Percentiles rank a stretch among this genome's conserved stretches.
Evolutionary conservation across 2,888 invertebrate genomes (phyloP).

Genomic region (Neoaliturus tenellus): DNA sequence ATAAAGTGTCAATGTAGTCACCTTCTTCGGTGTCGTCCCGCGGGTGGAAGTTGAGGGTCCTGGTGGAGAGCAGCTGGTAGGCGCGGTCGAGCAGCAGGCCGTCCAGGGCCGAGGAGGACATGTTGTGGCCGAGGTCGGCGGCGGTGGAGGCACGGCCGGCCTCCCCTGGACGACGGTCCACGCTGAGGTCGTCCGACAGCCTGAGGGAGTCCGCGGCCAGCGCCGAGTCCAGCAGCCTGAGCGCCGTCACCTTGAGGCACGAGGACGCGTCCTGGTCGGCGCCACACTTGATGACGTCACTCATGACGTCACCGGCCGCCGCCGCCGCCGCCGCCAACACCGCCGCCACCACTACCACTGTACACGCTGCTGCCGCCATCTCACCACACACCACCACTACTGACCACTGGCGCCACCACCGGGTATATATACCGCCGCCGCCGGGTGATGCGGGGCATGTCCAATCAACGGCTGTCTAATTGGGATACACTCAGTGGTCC

Average conservation of each 20-base stretch:
- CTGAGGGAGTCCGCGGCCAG: conserved; percentile 19
- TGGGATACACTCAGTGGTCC: not conserved
- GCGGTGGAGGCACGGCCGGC: not conserved
- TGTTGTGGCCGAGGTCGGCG: not conserved
- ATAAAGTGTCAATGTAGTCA: not conserved
- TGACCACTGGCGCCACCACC: not conserved
- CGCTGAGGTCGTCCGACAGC: not conserved
- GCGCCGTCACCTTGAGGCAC: conserved; percentile 18
- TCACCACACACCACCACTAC: not conserved
- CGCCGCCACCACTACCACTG: not conserved
- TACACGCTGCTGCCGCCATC: not conserved
- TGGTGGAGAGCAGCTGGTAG: not conserved
- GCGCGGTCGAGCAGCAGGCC: not conserved
- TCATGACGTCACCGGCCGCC: conserved; percentile 11
- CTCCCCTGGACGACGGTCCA: not conserved
- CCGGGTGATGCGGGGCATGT: conserved; percentile 6
- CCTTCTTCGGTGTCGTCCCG: not conserved
- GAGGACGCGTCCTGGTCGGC: conserved; percentile 16
- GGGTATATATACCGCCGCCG: not conserved
- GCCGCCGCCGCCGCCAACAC: not conserved
- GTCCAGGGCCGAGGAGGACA: not conserved
- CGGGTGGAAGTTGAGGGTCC: not conserved
- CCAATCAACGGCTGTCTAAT: conserved; percentile 6
- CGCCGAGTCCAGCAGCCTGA: conserved; percentile 15
- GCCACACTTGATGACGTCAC: conserved; percentile 22